A percentile compares a stretch with the other conserved stretches of the same genome.
These are phyloP conservation scores for Loriculus beryllinus DNA, from an alignment of 2,797 vertebrate species.

Conservation along the genomic window DNA sequence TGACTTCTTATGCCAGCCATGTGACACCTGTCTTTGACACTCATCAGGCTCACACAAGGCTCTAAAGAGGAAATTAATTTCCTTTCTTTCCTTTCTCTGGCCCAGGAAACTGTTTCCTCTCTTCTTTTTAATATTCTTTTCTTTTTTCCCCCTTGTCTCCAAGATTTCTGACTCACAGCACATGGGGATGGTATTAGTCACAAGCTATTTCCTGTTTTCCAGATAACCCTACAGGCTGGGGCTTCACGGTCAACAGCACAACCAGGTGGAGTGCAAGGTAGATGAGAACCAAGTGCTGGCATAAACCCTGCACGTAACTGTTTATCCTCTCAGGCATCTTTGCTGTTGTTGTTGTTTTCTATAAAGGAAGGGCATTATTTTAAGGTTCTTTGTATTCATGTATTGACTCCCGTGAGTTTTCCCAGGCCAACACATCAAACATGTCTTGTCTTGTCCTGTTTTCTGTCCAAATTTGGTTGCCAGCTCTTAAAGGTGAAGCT, in stretches of 20 bases:
- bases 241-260: conserved; percentile 61
- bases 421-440: not conserved
- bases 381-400: not conserved
- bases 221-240: not conserved
- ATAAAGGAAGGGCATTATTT: not conserved
- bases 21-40: conserved; percentile 44
- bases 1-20: conserved; percentile 14
- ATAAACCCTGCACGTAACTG: not conserved
- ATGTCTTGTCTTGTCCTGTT: not conserved
- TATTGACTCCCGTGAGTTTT: not conserved
- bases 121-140: fast-evolving
- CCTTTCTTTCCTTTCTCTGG: not conserved
- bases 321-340: not conserved
- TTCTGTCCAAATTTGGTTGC: not conserved
- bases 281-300: not conserved
- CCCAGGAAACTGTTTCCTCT: not conserved
- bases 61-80: conserved; percentile 34
- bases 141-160: not conserved
- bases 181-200: conserved; percentile 15
- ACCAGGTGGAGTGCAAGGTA: conserved; percentile 41
- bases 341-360: not conserved
- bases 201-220: conserved; percentile 50
- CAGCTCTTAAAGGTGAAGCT: not conserved
- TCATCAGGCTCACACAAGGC: not conserved
- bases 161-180: conserved; percentile 28